Percentiles rank a stretch among this genome's conserved stretches.
Conservation (phyloP, 2,888 invertebrate genomes). For the Campoletis raptor region DNA sequence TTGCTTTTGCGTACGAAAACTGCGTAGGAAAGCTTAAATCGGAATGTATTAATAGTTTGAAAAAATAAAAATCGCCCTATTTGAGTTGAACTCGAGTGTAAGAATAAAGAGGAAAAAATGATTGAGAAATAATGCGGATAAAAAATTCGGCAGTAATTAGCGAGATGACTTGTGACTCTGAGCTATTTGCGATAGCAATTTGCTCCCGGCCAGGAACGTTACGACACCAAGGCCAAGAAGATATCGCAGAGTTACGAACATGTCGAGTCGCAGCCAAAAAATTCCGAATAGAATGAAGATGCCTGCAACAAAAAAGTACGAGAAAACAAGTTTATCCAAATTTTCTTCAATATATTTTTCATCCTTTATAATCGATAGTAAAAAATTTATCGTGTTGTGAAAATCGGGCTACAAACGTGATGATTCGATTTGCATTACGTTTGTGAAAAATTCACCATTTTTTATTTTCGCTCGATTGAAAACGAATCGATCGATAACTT, state of each 20-base stretch:
- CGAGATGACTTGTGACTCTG: slow-evolving; percentile 81
- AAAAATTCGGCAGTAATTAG: slow-evolving; percentile 60
- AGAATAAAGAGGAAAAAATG: not conserved
- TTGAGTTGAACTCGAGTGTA: not conserved
- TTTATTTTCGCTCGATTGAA: slow-evolving; percentile 79
- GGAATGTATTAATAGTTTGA: not conserved
- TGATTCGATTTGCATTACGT: slow-evolving; percentile 69
- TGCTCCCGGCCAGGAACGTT: slow-evolving; percentile 97
- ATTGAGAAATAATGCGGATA: not conserved
- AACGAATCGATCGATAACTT: slow-evolving; percentile 73
- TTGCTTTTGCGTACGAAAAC: not conserved
- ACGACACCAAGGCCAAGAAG: slow-evolving; percentile 93
- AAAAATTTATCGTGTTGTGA: slow-evolving; percentile 76
- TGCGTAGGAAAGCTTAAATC: not conserved
- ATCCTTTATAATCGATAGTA: not conserved
- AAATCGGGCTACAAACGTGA: slow-evolving; percentile 81
- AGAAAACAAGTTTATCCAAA: not conserved
- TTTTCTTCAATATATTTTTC: not conserved
- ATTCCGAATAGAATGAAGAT: slow-evolving; percentile 95
- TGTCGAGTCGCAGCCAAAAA: slow-evolving; percentile 97
- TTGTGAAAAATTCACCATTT: slow-evolving; percentile 81
- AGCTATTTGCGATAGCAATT: slow-evolving; percentile 94
- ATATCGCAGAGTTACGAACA: slow-evolving; percentile 98
- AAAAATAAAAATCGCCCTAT: not conserved
- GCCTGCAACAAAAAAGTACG: slow-evolving; percentile 85